A percentile compares a stretch with the other conserved stretches of the same genome.
These are phyloP conservation scores for Drosophila mayaguana DNA, from an alignment of 2,888 invertebrate genomes.

Conservation along the genomic window DNA sequence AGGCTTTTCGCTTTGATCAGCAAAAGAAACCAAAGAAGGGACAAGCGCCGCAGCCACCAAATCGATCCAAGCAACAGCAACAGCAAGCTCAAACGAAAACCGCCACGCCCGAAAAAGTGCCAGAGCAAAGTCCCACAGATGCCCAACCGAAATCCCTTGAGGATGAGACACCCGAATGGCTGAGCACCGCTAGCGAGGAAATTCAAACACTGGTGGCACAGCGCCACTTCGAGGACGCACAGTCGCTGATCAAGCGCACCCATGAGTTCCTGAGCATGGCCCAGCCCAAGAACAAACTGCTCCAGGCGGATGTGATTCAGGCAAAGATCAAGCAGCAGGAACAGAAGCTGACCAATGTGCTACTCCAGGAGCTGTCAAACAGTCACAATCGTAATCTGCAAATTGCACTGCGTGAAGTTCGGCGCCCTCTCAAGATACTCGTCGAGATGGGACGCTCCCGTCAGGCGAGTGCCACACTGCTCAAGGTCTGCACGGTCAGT, in stretches of 20 bases:
- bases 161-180: slow-evolving; percentile 91
- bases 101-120: slow-evolving; percentile 56
- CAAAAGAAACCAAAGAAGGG: slow-evolving; percentile 85
- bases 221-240: slow-evolving; percentile 97
- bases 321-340: slow-evolving; percentile 89
- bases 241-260: slow-evolving; percentile 91
- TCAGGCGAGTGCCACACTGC: slow-evolving; percentile 84
- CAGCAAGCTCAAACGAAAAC: slow-evolving; percentile 36
- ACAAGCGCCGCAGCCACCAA: slow-evolving; percentile 85
- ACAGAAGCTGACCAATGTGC: slow-evolving; percentile 92
- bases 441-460: slow-evolving; percentile 84
- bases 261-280: slow-evolving; percentile 86
- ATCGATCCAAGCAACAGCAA: slow-evolving; percentile 60
- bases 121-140: slow-evolving; percentile 63
- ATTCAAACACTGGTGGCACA: slow-evolving; percentile 97
- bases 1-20: slow-evolving; percentile 92
- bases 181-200: slow-evolving; percentile 96
- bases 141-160: slow-evolving; percentile 72
- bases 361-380: slow-evolving; percentile 95
- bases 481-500: slow-evolving; percentile 84
- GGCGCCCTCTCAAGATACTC: slow-evolving; percentile 93
- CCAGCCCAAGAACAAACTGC: slow-evolving; percentile 76
- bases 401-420: slow-evolving; percentile 93
- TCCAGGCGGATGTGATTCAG: slow-evolving; percentile 74
- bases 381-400: slow-evolving; percentile 96